A percentile compares a stretch with the other conserved stretches of the same genome.
These are phyloP conservation scores for Microtus ochrogaster DNA, from an alignment of 2,113 vertebrate species.

Conservation along the genomic window DNA sequence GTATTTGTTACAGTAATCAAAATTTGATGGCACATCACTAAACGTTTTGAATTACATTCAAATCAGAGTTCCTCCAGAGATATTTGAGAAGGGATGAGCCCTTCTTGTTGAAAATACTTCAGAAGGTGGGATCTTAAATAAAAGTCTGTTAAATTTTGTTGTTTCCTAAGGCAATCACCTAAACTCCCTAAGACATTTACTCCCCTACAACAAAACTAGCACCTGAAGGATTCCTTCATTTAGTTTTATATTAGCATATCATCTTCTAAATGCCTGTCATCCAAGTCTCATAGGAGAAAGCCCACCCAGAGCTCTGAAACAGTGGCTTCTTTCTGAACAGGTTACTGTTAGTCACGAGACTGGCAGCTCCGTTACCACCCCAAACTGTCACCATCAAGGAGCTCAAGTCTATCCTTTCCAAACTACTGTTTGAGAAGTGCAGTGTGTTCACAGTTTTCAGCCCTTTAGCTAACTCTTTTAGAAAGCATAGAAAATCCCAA, in stretches of 20 bases:
- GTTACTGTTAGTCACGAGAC: background rate
- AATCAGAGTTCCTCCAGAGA: background rate
- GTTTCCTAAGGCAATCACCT: background rate
- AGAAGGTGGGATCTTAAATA: background rate
- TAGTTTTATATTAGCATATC: background rate
- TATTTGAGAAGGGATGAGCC: background rate
- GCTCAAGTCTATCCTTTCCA: background rate
- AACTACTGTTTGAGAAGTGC: background rate
- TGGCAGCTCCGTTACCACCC: background rate
- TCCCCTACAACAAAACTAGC: background rate
- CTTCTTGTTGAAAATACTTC: background rate
- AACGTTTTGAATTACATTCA: background rate
- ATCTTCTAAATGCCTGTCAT: background rate
- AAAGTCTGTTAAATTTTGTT: background rate
- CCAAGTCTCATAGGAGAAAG: background rate
- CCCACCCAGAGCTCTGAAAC: background rate
- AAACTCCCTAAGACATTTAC: background rate
- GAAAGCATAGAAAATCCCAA: conserved; percentile 8
- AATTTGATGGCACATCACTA: background rate
- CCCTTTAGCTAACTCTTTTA: conserved; percentile 33
- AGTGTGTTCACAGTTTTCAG: background rate
- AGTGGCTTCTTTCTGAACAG: background rate
- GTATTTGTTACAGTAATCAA: background rate
- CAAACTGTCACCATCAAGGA: background rate
- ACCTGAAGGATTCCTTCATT: background rate